These are phyloP conservation scores for Leptinotarsa defecta DNA, from an alignment of 1,140 invertebrate genomes.

Conservation along the genomic window DNA sequence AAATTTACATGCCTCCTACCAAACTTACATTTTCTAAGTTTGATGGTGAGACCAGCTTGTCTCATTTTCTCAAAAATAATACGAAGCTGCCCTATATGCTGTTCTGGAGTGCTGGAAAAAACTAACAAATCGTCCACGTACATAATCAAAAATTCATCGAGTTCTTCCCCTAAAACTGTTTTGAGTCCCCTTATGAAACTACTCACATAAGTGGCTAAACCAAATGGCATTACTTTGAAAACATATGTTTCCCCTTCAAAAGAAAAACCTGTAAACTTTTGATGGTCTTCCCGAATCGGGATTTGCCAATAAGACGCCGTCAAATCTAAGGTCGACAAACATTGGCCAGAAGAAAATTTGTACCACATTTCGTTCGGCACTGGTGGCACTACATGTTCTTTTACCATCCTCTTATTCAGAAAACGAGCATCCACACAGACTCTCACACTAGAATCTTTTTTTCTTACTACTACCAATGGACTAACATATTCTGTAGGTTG, in stretches of 20 bases:
- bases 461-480: conserved; percentile 20
- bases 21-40: conserved; percentile 57
- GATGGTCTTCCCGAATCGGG: background rate
- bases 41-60: conserved; percentile 56
- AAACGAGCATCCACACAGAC: conserved; percentile 18
- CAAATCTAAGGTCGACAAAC: conserved; percentile 17
- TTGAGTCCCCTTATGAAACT: conserved; percentile 12
- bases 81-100: conserved; percentile 14
- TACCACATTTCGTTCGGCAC: conserved; percentile 10
- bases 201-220: background rate
- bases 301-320: conserved; percentile 26
- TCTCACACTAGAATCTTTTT: conserved; percentile 16
- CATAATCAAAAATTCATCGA: background rate
- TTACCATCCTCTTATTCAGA: conserved; percentile 14
- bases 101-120: background rate
- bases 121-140: conserved; percentile 26
- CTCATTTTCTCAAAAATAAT: conserved; percentile 39
- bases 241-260: conserved; percentile 12
- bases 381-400: conserved; percentile 22
- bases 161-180: conserved; percentile 1
- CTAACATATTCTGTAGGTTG: conserved; percentile 16
- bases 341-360: conserved; percentile 6
- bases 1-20: conserved; percentile 34
- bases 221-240: conserved; percentile 23
- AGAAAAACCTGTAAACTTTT: conserved; percentile 23